Base-by-base conservation (phyloP, 2,888 invertebrate genomes). In the Agrochola lychnidis region DNA sequence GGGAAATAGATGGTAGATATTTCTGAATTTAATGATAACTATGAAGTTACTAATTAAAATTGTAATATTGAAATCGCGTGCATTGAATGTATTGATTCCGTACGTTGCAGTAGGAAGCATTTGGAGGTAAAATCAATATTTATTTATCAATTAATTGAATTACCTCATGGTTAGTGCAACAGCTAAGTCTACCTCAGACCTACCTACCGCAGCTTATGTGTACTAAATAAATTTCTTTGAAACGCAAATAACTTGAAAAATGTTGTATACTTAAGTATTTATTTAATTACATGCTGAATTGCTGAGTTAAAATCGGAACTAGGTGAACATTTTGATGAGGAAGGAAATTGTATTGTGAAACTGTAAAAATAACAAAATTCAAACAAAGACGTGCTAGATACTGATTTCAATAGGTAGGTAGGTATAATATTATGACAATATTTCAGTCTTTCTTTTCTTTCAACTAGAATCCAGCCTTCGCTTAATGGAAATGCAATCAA, bases 291-390 rank as follows among this genome's bases (percentile, higher is more conserved):
- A 36, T 14, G 14, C 36, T 36, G 36, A 36, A 40, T 40, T 40
- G 76, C 82, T 79, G 73, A 76, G 64, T 76, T 30, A 66, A 57
- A 36, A 68, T 56, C 48, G 42, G 66, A 83, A 76, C 73, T 69
- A 70, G 76, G 74, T 75, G 51, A 80, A 67, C 70, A 62, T 76
- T 87, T 76, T 78, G 82, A 81, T 83, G 88, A 88, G 86, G 84
- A 87, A 87, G 88, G 88, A 86, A 79, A 76, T 66, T 14, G 12
- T 63, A 75, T 75, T 78, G 76, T 64, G 25, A 81, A 83, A 74
- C 66, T 73, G 48, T 67, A 70, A 69, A 69, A 81, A 59, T 69
- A 81, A 59, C 45, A 16, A 59, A 7, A 48, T 76, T 42, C 48
- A 42, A 30, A n/a, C 25, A 59, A 69, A 69, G 22, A 63, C 25